phyloP scores from a whole-genome alignment of 1,140 invertebrate genomes.

The Temnothorax nylanderi region DNA sequence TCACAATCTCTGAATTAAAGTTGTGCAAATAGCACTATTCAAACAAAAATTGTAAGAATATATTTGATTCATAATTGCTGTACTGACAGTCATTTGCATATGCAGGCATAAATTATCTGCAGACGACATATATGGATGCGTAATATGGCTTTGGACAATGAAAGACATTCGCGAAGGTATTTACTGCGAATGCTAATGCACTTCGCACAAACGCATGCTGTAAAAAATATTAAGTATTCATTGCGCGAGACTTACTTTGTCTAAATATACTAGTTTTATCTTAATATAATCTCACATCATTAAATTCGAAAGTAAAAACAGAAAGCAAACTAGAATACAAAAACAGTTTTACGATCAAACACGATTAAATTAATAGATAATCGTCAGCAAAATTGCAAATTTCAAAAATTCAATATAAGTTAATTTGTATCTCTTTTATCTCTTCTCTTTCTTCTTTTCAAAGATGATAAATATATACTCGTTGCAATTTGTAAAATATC shows the following conservation, averaged over 20 bases:
- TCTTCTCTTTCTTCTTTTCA: not conserved
- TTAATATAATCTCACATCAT: not conserved
- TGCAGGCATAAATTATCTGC: constrained; percentile 21
- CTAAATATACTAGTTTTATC: not conserved
- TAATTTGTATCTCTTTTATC: not conserved
- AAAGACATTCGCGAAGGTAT: constrained; percentile 2
- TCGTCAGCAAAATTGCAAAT: not conserved
- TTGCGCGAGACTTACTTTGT: not conserved
- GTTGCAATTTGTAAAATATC: not conserved
- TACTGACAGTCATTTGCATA: not conserved
- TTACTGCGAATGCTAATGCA: constrained; percentile 38
- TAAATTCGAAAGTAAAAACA: not conserved
- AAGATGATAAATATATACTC: not conserved
- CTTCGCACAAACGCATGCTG: not conserved
- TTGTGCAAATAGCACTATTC: not conserved
- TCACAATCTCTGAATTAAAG: not conserved
- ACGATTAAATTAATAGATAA: not conserved
- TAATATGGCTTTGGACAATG: not conserved
- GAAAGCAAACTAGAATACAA: not conserved
- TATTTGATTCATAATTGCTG: not conserved
- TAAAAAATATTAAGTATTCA: constrained; percentile 32
- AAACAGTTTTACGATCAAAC: not conserved
- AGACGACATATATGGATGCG: not conserved
- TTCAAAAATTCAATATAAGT: not conserved
- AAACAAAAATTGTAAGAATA: constrained; percentile 5